phyloP scores from a whole-genome alignment of 2,888 invertebrate genomes.

The Oxycera nigricornis region DNA sequence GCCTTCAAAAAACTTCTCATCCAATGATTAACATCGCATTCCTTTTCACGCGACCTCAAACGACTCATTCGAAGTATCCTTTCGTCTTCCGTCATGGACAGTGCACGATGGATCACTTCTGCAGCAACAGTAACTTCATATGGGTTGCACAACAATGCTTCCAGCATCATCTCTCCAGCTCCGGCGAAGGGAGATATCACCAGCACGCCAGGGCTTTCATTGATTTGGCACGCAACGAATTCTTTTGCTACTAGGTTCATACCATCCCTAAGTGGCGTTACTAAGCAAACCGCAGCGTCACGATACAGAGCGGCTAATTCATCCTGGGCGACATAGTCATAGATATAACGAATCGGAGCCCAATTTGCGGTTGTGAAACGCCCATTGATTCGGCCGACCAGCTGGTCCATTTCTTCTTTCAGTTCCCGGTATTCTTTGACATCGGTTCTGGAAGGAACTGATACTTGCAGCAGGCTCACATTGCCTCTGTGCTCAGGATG shows the following conservation, averaged over 20 bases:
- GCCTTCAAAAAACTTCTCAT: constrained; percentile 87
- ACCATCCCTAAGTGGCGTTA: constrained; percentile 86
- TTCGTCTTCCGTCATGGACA: constrained; percentile 91
- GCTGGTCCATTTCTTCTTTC: constrained; percentile 89
- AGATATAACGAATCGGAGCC: constrained; percentile 89
- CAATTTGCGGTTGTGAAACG: constrained; percentile 89
- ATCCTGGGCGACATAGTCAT: constrained; percentile 85
- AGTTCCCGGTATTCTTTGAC: constrained; percentile 89
- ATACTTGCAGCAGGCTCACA: constrained; percentile 81
- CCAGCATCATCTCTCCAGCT: constrained; percentile 93
- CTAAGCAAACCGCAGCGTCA: constrained; percentile 85
- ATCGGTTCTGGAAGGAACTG: constrained; percentile 88
- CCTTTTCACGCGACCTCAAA: constrained; percentile 78
- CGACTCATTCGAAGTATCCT: constrained; percentile 86
- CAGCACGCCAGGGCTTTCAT: constrained; percentile 82
- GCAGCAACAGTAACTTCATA: constrained; percentile 88
- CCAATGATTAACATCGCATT: constrained; percentile 88
- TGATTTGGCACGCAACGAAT: constrained; percentile 91
- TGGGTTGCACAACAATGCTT: constrained; percentile 87
- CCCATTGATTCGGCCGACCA: constrained; percentile 85
- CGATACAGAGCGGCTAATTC: constrained; percentile 86
- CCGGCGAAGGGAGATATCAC: constrained; percentile 92
- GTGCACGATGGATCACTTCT: constrained; percentile 83
- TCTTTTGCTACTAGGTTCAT: constrained; percentile 95
- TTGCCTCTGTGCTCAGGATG: constrained; percentile 87